Conservation (phyloP, 2,888 invertebrate species). For the Chrysolina americana region DNA sequence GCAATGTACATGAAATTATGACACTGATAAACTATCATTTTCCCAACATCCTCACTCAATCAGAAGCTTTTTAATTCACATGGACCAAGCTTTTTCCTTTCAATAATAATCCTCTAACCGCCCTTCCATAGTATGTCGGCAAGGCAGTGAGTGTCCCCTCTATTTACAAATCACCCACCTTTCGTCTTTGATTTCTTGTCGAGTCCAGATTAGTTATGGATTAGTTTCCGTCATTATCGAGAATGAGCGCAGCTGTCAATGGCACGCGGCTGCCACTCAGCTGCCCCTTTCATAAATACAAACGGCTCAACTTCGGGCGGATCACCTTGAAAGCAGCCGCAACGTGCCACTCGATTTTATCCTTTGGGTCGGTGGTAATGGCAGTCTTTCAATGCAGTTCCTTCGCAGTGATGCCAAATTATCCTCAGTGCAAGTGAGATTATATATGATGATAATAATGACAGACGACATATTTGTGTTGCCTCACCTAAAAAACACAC, state of each 20-base stretch:
- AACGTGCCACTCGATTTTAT: background rate
- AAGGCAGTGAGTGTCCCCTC: background rate
- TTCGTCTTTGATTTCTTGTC: constrained; percentile 7
- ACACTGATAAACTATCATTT: too few relatives aligned
- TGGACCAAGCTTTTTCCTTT: background rate
- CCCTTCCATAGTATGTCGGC: background rate
- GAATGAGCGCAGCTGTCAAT: constrained; percentile 12
- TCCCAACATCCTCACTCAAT: too few relatives aligned
- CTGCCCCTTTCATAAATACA: constrained; percentile 14
- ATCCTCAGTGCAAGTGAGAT: background rate
- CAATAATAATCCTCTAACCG: background rate
- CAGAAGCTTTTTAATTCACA: too few relatives aligned
- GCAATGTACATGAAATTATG: too few relatives aligned
- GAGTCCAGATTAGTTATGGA: constrained; percentile 7
- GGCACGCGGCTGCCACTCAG: constrained; percentile 13
- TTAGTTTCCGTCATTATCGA: constrained; percentile 6
- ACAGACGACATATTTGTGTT: too few relatives aligned
- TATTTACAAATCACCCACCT: constrained; percentile 22
- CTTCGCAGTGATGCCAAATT: background rate
- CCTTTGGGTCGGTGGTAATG: background rate
- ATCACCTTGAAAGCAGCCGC: constrained; percentile 1
- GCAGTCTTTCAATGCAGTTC: background rate
- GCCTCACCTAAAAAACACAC: too few relatives aligned
- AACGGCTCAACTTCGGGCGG: background rate
- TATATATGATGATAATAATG: too few relatives aligned